Evolutionary conservation across 2,113 vertebrate species (phyloP).

Genomic region (Syngnathus scovelli): DNA sequence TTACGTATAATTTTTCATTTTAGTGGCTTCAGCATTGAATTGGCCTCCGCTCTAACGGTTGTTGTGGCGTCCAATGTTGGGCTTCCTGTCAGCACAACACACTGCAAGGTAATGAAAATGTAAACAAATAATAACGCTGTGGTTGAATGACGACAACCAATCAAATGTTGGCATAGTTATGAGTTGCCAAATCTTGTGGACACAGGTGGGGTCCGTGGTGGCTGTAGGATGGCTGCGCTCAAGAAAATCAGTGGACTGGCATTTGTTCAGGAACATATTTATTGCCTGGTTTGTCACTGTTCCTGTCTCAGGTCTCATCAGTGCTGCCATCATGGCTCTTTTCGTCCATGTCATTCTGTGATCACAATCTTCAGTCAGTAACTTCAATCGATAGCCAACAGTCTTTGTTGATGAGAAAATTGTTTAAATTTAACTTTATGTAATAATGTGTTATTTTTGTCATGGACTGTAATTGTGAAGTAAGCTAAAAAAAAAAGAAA

Average conservation of each 20-base stretch:
- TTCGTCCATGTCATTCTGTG: constrained; percentile 72
- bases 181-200: neutral
- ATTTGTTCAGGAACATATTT: constrained; percentile 93
- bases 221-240: constrained; percentile 94
- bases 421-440: too few relatives aligned
- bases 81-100: constrained; percentile 94
- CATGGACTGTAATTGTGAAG: constrained; percentile 3
- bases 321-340: constrained; percentile 89
- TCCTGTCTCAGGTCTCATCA: constrained; percentile 89
- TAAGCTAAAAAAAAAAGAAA: constrained; percentile 9
- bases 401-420: constrained; percentile 4
- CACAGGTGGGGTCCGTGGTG: constrained; percentile 91
- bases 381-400: neutral
- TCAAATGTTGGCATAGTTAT: neutral
- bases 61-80: constrained; percentile 90
- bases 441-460: constrained; percentile 17
- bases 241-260: constrained; percentile 92
- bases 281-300: constrained; percentile 97
- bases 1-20: constrained; percentile 9
- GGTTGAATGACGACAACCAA: neutral
- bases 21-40: constrained; percentile 95
- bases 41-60: constrained; percentile 89
- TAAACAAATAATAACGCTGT: neutral
- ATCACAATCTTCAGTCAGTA: constrained; percentile 8
- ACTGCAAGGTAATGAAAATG: constrained; percentile 84